Evolutionary conservation across 2,113 vertebrate species (phyloP).

Genomic region (Chrysochloris asiatica): DNA sequence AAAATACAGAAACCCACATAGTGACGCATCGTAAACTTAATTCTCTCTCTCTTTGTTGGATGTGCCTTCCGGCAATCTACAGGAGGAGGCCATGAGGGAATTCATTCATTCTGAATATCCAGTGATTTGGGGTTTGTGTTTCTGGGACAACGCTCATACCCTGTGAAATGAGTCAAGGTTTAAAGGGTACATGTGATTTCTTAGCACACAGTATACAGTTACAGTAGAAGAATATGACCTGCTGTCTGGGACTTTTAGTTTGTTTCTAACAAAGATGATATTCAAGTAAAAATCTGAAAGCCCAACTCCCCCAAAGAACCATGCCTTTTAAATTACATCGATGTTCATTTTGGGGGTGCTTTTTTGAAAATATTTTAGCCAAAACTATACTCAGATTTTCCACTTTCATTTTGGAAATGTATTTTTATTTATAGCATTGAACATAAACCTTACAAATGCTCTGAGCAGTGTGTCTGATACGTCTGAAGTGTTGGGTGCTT

Average conservation of each 20-base stretch:
- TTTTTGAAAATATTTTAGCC: constrained; percentile 74
- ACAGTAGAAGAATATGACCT: not conserved
- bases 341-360: not conserved
- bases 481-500: constrained; percentile 51
- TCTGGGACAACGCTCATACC: not conserved
- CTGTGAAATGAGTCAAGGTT: constrained; percentile 1
- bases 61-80: not conserved
- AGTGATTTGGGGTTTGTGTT: not conserved
- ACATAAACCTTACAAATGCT: constrained; percentile 75
- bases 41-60: not conserved
- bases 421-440: constrained; percentile 81
- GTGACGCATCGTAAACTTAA: not conserved
- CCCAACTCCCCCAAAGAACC: not conserved
- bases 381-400: constrained; percentile 69
- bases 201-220: not conserved
- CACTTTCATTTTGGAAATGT: constrained; percentile 69
- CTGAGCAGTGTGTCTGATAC: constrained; percentile 58
- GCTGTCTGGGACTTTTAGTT: not conserved
- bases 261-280: not conserved
- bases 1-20: not conserved
- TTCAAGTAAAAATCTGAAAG: not conserved
- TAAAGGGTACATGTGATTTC: not conserved
- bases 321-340: constrained; percentile 36
- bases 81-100: no score
- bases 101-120: constrained; percentile 9